Percentiles rank a stretch among this genome's conserved stretches.
Evolutionary conservation across 2,888 invertebrate genomes (phyloP).

Genomic region (Schizotus pectinicornis): DNA sequence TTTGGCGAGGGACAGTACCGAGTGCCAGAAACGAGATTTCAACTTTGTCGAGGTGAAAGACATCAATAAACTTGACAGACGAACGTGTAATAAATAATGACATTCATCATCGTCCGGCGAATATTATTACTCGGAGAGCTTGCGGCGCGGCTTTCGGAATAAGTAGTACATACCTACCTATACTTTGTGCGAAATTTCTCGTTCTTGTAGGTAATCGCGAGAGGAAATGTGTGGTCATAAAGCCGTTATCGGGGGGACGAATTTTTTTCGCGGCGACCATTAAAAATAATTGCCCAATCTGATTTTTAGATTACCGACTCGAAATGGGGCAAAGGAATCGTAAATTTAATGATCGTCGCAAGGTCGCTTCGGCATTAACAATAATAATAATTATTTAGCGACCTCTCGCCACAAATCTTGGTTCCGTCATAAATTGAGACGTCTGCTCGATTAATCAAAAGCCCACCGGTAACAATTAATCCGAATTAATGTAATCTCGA

Average conservation of each 20-base stretch:
- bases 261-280: no score
- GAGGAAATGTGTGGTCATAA: no score
- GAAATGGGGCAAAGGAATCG: no score
- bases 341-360: not conserved
- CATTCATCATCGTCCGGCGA: conserved; percentile 41
- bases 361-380: not conserved
- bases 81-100: conserved; percentile 46
- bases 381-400: conserved; percentile 3
- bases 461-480: conserved; percentile 21
- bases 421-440: conserved; percentile 16
- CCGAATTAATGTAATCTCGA: conserved; percentile 18
- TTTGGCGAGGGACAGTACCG: not conserved
- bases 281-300: no score
- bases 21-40: conserved; percentile 24
- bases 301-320: no score
- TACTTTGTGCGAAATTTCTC: conserved; percentile 18
- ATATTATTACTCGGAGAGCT: conserved; percentile 40
- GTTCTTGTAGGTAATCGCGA: not conserved
- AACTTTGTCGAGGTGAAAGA: conserved; percentile 44
- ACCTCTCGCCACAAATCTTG: not conserved
- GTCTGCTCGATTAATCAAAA: conserved; percentile 21
- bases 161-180: conserved; percentile 17
- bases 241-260: no score
- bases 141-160: not conserved
- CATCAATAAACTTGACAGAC: conserved; percentile 46